Base-by-base conservation (phyloP, 2,888 invertebrate genomes). In the Orchesellides sinensis region DNA sequence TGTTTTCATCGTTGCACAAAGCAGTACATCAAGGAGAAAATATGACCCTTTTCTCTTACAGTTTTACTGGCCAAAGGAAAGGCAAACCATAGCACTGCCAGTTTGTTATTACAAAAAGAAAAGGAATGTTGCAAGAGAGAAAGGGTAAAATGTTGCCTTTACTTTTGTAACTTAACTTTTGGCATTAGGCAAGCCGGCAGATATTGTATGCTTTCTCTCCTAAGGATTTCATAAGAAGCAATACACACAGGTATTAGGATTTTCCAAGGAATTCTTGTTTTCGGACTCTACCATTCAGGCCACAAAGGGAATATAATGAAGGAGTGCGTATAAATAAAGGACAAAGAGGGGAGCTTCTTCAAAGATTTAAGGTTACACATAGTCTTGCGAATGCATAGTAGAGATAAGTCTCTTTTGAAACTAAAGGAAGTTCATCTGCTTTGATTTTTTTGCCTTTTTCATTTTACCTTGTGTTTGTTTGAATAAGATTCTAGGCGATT, bases 11-110 rank as follows among this genome's bases (percentile, higher is more conserved):
- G 5, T 32, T 25, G 45, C 73, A 73, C 73, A 73, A 61, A 73
- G 73, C 45, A 61, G 25, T 73, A 73, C 49, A 73, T 73, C 61
- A 61, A 21, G 25, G 61, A 61, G 59, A 73, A 73, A 73, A 73
- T 73, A 73, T 27, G 45, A 14, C 73, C 19, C 4, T 32, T 32
- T 61, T 73, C 29, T 29, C 61, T 29, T 6, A 68, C 45, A 40
- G n/a, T 29, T 54, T 19, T 5, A 5, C 2, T 54, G n/a, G n/a
- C 25, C 54, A n/a, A 12, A 47, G 12, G 8, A 32, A 35, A 32
- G 61, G 32, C 61, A 61, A 61, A 47, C 8, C 14, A 49, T n/a
- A 3, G 23, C 8, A 61, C n/a, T 2, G n/a, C 25, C 27, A 10
- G 56, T 27, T 56, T 56, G 23, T 4, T 56, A 61, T n/a, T n/a